These are phyloP conservation scores for Melanostigma gelatinosum DNA, from an alignment of 2,113 vertebrate species.

Conservation along the genomic window DNA sequence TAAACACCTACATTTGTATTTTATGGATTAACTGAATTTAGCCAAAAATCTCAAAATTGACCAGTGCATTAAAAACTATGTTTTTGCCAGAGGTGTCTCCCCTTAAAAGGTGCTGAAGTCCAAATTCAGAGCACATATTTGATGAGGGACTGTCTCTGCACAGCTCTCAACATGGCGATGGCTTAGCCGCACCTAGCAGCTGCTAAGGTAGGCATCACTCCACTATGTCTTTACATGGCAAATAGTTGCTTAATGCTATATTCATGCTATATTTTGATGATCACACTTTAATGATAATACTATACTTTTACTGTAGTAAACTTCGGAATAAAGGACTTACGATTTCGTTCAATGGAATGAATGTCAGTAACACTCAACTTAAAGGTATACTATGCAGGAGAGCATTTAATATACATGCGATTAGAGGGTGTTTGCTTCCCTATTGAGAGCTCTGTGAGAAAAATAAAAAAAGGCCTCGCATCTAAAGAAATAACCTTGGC, in stretches of 20 bases:
- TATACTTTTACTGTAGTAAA: background rate
- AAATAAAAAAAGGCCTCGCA: constrained; percentile 7
- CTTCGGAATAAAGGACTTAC: background rate
- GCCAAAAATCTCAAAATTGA: background rate
- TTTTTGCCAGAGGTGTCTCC: too few relatives aligned
- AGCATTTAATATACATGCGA: constrained; percentile 60
- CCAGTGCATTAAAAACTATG: too few relatives aligned
- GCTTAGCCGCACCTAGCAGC: background rate
- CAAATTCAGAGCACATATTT: background rate
- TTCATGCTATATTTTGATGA: background rate
- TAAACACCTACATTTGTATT: background rate
- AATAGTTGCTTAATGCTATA: background rate
- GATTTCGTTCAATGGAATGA: background rate
- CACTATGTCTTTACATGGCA: background rate
- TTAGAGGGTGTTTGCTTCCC: constrained; percentile 39
- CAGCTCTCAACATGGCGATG: background rate
- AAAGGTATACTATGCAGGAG: background rate
- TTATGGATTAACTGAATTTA: background rate
- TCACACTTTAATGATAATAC: background rate
- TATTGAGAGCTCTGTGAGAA: constrained; percentile 16
- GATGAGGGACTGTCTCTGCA: background rate
- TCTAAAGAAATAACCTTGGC: constrained; percentile 75
- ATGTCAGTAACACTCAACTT: background rate
- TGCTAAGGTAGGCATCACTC: background rate
- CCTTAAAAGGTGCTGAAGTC: too few relatives aligned